Percentiles rank a stretch among this genome's conserved stretches.
These are phyloP conservation scores for Isaurus tuberculatus DNA, from an alignment of 92 coral and sea anemone species.

Conservation along the genomic window DNA sequence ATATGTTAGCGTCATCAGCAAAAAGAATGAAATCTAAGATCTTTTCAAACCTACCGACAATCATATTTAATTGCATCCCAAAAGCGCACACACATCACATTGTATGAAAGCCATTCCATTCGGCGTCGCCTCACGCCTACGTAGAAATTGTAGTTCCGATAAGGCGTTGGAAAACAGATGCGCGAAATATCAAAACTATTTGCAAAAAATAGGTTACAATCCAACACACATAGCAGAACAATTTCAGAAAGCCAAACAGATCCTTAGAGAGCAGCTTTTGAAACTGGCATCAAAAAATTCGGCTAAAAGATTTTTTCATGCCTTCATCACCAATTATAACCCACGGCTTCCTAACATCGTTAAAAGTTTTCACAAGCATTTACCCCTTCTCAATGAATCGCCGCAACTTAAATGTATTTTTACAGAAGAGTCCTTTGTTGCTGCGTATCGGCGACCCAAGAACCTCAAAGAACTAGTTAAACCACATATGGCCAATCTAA, in stretches of 20 bases:
- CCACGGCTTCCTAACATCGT: too few relatives aligned
- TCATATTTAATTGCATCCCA: conserved; percentile 29
- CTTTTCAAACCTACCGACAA: too few relatives aligned
- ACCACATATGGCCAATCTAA: conserved; percentile 10
- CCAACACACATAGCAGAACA: neutral
- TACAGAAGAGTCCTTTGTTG: conserved; percentile 1
- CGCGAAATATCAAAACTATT: neutral
- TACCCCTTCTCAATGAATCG: conserved; percentile 18
- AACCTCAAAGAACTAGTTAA: too few relatives aligned
- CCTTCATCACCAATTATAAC: conserved; percentile 37
- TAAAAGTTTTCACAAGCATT: conserved; percentile 5
- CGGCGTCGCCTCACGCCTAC: neutral
- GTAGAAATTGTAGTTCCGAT: too few relatives aligned
- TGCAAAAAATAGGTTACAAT: conserved; percentile 13
- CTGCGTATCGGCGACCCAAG: too few relatives aligned
- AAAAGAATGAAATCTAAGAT: too few relatives aligned
- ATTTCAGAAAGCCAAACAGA: too few relatives aligned
- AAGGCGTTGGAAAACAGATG: neutral
- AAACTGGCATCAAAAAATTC: neutral
- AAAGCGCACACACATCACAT: conserved; percentile 20
- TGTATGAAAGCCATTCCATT: conserved; percentile 41
- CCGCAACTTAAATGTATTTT: too few relatives aligned
- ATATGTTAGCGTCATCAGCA: too few relatives aligned
- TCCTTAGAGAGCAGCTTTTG: neutral
- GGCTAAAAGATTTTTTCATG: conserved; percentile 27